Evolutionary conservation across 2,888 invertebrate genomes (phyloP), one percentile per base, ranked within the genome.

Genomic region (Drosophila anomelani): DNA sequence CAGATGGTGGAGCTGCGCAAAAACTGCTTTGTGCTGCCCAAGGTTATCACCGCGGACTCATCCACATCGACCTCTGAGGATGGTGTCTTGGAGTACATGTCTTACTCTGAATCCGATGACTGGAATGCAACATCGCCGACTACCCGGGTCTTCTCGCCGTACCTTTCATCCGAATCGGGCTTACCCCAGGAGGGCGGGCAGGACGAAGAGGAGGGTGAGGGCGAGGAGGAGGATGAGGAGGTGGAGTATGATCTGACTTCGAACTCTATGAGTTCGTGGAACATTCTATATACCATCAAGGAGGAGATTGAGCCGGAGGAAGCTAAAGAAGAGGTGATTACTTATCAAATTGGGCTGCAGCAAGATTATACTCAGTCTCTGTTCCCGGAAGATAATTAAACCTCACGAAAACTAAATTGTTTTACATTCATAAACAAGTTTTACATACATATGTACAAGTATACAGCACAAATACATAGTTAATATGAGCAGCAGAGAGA

Each of bases 1-100:
- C 88, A 90, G 64, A 70, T 91, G 68, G 78, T 84, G 39, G 79
- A 80, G 41, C 53, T 89, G 36, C 88, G 84, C 36, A 75, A 71
- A 10, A 64, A 60, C 32, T 29, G 2, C 9, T 4, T 38, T 6
- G 4, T 23, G 13, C n/a, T 4, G 12, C 9, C 32, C 23, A 8
- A 32, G 10, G 23, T 36, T 5, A 2, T 4, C 15, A 36, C 36
- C 1, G 0, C 15, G 26, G 32, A 56, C 4, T 1, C 23, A 0
- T 13, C 13, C 8, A 56, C n/a, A 34, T 23, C n/a, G 20, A 29
- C 34, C 17, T 2, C 7, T 49, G 80, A 85, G 5, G 86, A 87
- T 13, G 85, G 81, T 38, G 85, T 88, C 32, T 71, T 62, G 63
- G 15, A 76, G 79, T 79, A 84, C 41, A 86, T 80, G 17, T 76